Conservation (phyloP, 2,888 invertebrate genomes). For the Odontocerum albicorne region DNA sequence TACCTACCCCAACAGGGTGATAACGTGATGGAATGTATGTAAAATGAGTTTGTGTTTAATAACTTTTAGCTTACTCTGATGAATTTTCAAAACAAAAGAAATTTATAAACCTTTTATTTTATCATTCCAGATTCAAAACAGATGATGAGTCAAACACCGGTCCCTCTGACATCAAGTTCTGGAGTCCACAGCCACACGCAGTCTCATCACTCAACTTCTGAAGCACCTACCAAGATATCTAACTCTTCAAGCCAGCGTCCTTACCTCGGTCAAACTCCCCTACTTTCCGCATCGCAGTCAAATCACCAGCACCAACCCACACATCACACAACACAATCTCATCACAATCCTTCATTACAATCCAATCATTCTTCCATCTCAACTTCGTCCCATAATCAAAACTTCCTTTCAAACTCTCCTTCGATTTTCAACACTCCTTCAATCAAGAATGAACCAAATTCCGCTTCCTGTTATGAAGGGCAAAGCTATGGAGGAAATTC, state of each 20-base stretch:
- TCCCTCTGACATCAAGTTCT: slow-evolving; percentile 28
- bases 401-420: slow-evolving; percentile 47
- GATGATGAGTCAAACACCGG: slow-evolving; percentile 26
- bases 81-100: background rate
- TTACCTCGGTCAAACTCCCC: slow-evolving; percentile 60
- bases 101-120: background rate
- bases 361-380: slow-evolving; percentile 36
- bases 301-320: slow-evolving; percentile 44
- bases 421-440: slow-evolving; percentile 39
- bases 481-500: slow-evolving; percentile 46
- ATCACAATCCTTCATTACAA: slow-evolving; percentile 38
- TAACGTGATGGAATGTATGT: background rate
- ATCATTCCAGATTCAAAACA: slow-evolving; percentile 31
- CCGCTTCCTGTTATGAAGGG: slow-evolving; percentile 43
- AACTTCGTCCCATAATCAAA: slow-evolving; percentile 44
- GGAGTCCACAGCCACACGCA: slow-evolving; percentile 25
- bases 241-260: slow-evolving; percentile 43
- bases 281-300: slow-evolving; percentile 49
- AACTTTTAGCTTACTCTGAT: background rate
- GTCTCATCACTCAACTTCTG: slow-evolving; percentile 25
- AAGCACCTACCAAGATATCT: slow-evolving; percentile 27
- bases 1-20: background rate
- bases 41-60: background rate
- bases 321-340: slow-evolving; percentile 38
- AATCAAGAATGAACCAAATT: slow-evolving; percentile 43